phyloP scores from a whole-genome alignment of 2,797 vertebrate genomes.

The Pangasius krempfi region DNA sequence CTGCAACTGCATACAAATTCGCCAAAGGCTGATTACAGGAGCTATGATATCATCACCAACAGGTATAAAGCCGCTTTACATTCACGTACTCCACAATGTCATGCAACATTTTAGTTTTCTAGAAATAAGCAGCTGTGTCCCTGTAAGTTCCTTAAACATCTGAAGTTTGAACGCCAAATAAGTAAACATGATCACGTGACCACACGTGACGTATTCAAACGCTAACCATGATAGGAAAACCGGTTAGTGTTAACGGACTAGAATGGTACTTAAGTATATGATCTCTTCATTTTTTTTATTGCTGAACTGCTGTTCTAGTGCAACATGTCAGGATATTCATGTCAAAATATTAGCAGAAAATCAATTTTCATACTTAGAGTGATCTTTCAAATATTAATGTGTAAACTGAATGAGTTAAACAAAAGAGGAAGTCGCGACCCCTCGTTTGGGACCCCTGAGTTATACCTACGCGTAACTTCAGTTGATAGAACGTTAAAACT shows the following conservation, averaged over 20 bases:
- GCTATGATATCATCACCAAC: too few relatives aligned
- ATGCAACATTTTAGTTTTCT: too few relatives aligned
- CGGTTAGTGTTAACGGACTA: background rate
- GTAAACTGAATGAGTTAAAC: background rate
- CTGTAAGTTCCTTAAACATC: too few relatives aligned
- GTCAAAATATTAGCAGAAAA: background rate
- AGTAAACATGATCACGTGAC: background rate
- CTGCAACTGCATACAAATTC: too few relatives aligned
- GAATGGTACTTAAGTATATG: background rate
- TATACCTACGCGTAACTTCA: background rate
- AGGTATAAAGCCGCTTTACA: too few relatives aligned
- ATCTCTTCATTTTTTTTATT: background rate
- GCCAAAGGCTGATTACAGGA: too few relatives aligned
- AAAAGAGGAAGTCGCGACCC: background rate
- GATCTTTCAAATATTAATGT: background rate
- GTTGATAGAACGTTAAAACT: background rate
- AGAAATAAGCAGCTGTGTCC: too few relatives aligned
- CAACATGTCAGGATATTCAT: background rate
- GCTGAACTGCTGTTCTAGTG: background rate
- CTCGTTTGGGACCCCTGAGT: background rate
- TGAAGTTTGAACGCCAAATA: background rate
- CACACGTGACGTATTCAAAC: background rate
- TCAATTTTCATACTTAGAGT: background rate
- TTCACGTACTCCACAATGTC: too few relatives aligned
- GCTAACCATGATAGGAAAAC: background rate